These are phyloP conservation scores for Coecobrya sp. DNA, from an alignment of 2,888 invertebrate species.

Conservation along the genomic window DNA sequence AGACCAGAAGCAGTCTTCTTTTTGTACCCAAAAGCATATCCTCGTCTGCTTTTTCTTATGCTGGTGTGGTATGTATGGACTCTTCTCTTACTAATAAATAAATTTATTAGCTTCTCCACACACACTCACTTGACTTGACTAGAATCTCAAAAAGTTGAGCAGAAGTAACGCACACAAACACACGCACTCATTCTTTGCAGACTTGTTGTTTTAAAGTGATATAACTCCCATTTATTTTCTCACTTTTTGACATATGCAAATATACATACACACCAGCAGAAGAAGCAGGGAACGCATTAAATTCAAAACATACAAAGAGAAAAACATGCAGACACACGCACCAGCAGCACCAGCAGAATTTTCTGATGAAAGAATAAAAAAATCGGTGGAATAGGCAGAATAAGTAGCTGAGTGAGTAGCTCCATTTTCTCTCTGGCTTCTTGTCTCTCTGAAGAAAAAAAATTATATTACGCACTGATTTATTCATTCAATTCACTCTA, in stretches of 20 bases:
- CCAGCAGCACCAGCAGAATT: neutral
- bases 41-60: neutral
- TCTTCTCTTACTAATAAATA: conserved; percentile 1
- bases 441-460: neutral
- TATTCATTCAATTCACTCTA: conserved; percentile 16
- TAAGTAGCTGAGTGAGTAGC: neutral
- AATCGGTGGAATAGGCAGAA: neutral
- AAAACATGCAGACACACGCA: conserved; percentile 19
- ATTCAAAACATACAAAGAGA: neutral
- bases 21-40: neutral
- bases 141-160: neutral
- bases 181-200: neutral
- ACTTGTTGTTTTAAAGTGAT: conserved; percentile 31
- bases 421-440: conserved; percentile 1
- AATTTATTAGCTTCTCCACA: conserved; percentile 35
- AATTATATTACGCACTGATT: conserved; percentile 40
- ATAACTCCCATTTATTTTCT: conserved; percentile 44
- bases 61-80: neutral
- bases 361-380: neutral
- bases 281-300: neutral
- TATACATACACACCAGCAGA: neutral
- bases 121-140: neutral
- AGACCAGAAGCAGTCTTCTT: conserved; percentile 16
- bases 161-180: conserved; percentile 25
- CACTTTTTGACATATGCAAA: conserved; percentile 49